Conservation (phyloP, 2,113 vertebrate species). For the Melanotaenia duboulayi region DNA sequence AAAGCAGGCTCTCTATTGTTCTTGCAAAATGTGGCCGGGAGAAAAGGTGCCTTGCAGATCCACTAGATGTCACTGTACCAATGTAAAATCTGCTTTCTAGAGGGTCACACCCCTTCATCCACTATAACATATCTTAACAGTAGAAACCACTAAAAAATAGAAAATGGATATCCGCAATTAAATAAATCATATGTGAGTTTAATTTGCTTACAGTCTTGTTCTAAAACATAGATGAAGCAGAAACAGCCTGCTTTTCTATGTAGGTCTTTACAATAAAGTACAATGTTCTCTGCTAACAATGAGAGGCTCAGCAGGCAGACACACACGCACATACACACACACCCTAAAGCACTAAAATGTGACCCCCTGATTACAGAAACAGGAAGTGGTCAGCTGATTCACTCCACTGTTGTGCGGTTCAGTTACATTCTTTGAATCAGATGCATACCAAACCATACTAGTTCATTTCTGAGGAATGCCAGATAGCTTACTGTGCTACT, state of each 20-base stretch:
- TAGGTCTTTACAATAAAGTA: constrained; percentile 22
- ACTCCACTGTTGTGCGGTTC: constrained; percentile 15
- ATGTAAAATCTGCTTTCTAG: constrained; percentile 11
- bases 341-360: constrained; percentile 39
- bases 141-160: constrained; percentile 14
- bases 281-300: constrained; percentile 41
- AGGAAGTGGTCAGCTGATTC: constrained; percentile 62
- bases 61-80: constrained; percentile 75
- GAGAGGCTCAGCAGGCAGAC: constrained; percentile 25
- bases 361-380: constrained; percentile 43
- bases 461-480: neutral
- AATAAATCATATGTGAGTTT: neutral
- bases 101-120: constrained; percentile 49
- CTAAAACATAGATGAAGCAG: neutral
- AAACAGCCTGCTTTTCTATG: neutral
- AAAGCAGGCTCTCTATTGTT: constrained; percentile 78
- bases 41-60: constrained; percentile 39
- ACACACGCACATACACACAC: neutral
- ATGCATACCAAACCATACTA: constrained; percentile 13
- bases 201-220: neutral
- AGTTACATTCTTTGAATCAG: constrained; percentile 57
- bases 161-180: neutral
- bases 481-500: neutral
- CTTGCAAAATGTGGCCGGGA: constrained; percentile 58
- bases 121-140: neutral